phyloP scores from a whole-genome alignment of 2,797 vertebrate species.

The Poecilia gillii region DNA sequence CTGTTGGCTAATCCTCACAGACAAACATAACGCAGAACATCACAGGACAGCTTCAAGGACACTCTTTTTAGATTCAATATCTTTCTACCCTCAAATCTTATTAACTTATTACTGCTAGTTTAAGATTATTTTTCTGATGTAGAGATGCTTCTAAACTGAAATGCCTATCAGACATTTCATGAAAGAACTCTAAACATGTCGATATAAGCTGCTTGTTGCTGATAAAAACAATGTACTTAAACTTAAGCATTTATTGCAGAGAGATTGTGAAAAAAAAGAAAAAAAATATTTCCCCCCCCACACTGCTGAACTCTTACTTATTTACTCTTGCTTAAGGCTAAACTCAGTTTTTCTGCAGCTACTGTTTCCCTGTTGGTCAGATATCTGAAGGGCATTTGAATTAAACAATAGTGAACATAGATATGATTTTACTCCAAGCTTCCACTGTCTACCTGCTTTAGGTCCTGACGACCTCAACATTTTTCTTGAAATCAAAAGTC shows the following conservation, averaged over 20 bases:
- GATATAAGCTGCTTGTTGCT: not conserved
- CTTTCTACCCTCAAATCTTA: not conserved
- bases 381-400: slow-evolving; percentile 25
- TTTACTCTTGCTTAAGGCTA: not conserved
- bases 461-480: slow-evolving; percentile 1
- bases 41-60: slow-evolving; percentile 7
- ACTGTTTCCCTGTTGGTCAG: slow-evolving; percentile 15
- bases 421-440: slow-evolving; percentile 25
- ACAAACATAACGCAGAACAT: slow-evolving; percentile 22
- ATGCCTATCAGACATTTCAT: not conserved
- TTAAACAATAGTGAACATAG: slow-evolving; percentile 8
- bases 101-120: not conserved
- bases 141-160: not conserved
- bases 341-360: slow-evolving; percentile 14
- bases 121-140: not conserved
- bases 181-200: not conserved
- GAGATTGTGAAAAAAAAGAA: no score
- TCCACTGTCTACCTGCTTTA: slow-evolving; percentile 21
- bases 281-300: no score
- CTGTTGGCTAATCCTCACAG: slow-evolving; percentile 24
- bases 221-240: not conserved
- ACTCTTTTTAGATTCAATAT: not conserved
- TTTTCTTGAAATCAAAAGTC: not conserved
- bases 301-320: not conserved
- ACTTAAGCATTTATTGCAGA: no score